These are phyloP conservation scores for Halictus ligatus DNA, from an alignment of 2,888 invertebrate genomes.

Conservation along the genomic window DNA sequence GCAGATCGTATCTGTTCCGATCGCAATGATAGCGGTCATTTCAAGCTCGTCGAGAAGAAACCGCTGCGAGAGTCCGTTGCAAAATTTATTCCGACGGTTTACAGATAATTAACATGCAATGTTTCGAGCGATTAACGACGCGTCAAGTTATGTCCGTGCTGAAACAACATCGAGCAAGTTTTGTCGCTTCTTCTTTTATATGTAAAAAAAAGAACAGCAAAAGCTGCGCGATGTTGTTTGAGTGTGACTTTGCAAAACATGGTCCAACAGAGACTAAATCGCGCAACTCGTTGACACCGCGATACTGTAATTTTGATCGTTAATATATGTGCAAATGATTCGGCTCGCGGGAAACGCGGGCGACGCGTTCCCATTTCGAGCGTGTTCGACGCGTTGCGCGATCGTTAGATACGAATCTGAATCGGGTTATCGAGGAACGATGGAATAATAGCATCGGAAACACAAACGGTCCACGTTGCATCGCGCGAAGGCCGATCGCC, in stretches of 20 bases:
- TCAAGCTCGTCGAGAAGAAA: constrained; percentile 3
- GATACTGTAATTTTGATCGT: not conserved
- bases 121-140: not conserved
- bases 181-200: not conserved
- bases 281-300: not conserved
- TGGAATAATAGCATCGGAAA: constrained; percentile 67
- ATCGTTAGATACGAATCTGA: constrained; percentile 52
- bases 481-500: constrained; percentile 69
- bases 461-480: constrained; percentile 61
- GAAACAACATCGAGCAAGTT: not conserved
- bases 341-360: constrained; percentile 19
- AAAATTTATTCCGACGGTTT: not conserved
- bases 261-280: not conserved
- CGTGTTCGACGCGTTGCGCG: constrained; percentile 45
- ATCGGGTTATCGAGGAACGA: constrained; percentile 49
- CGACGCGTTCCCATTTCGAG: constrained; percentile 27
- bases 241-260: not conserved
- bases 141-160: too few relatives aligned
- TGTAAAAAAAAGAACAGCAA: not conserved
- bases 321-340: not conserved
- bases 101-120: not conserved
- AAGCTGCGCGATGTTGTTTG: not conserved
- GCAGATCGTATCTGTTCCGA: constrained; percentile 58
- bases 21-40: constrained; percentile 63
- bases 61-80: not conserved